Conservation (phyloP, 1,140 invertebrate genomes). For the Drosophila kepulauana region DNA sequence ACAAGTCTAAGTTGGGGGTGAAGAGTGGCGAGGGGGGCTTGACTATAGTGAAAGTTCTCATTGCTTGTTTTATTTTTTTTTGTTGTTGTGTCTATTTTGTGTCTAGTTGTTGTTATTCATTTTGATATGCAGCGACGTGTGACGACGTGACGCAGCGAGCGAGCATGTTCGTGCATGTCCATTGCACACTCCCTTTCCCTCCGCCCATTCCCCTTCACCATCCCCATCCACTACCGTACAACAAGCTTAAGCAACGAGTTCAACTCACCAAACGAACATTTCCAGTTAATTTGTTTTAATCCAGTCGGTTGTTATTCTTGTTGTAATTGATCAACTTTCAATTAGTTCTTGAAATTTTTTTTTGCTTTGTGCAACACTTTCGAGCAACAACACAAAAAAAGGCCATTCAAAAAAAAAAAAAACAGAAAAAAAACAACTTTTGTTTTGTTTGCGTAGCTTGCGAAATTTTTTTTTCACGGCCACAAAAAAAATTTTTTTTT, state of each 20-base stretch:
- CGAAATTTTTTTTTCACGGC: slow-evolving; percentile 18
- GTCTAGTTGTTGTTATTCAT: slow-evolving; percentile 2
- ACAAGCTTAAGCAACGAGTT: not conserved
- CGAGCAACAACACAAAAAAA: slow-evolving; percentile 6
- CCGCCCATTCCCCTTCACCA: not conserved
- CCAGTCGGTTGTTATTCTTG: slow-evolving; percentile 3
- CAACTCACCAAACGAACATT: slow-evolving; percentile 35
- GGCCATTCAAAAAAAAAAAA: slow-evolving; percentile 7
- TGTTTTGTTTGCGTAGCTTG: slow-evolving; percentile 12
- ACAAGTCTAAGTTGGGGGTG: slow-evolving; percentile 20
- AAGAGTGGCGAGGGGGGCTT: too few species aligned
- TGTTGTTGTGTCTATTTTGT: slow-evolving; percentile 1
- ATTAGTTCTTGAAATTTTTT: slow-evolving; percentile 17
- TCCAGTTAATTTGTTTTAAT: slow-evolving; percentile 23
- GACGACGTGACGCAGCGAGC: slow-evolving; percentile 17
- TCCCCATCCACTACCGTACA: too few species aligned
- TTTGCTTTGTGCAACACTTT: slow-evolving; percentile 2
- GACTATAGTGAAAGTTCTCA: slow-evolving; percentile 39
- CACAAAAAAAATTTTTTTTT: slow-evolving; percentile 5
- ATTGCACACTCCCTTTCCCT: slow-evolving; percentile 15
- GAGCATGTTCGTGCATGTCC: slow-evolving; percentile 33
- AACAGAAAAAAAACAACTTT: not conserved
- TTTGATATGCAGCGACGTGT: slow-evolving; percentile 34
- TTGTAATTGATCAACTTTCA: slow-evolving; percentile 24
- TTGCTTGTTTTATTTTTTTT: slow-evolving; percentile 17